These are phyloP conservation scores for Amyelois transitella DNA, from an alignment of 1,140 invertebrate genomes.

Conservation along the genomic window DNA sequence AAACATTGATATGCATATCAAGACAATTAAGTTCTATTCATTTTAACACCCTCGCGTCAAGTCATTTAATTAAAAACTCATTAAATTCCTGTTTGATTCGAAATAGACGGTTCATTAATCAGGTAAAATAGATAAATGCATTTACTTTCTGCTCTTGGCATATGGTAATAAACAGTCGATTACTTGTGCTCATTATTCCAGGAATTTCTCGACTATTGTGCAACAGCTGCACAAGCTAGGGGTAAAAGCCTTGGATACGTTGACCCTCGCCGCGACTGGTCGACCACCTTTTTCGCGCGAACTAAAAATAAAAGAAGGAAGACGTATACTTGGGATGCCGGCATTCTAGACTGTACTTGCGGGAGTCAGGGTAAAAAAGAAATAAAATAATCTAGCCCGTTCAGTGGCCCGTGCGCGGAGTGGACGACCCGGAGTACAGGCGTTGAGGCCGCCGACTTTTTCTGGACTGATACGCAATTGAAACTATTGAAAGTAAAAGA, in stretches of 20 bases:
- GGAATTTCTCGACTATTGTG: constrained; percentile 64
- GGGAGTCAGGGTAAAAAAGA: constrained; percentile 40
- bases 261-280: constrained; percentile 48
- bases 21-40: not conserved
- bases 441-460: constrained; percentile 33
- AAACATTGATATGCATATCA: not conserved
- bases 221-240: constrained; percentile 53
- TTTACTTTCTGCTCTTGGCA: not conserved
- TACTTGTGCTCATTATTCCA: constrained; percentile 42
- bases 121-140: not conserved
- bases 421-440: constrained; percentile 51
- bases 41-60: not conserved
- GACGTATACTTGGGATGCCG: constrained; percentile 45
- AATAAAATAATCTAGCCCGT: constrained; percentile 53
- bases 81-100: not conserved
- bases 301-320: constrained; percentile 69
- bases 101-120: not conserved
- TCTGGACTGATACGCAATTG: constrained; percentile 30
- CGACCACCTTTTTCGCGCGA: constrained; percentile 56
- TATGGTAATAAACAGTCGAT: constrained; percentile 40
- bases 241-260: constrained; percentile 59
- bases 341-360: constrained; percentile 50
- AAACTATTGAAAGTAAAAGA: constrained; percentile 49
- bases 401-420: constrained; percentile 43
- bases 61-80: not conserved